Conservation (phyloP, 2,888 invertebrate species). For the Acrobasis suavella region DNA sequence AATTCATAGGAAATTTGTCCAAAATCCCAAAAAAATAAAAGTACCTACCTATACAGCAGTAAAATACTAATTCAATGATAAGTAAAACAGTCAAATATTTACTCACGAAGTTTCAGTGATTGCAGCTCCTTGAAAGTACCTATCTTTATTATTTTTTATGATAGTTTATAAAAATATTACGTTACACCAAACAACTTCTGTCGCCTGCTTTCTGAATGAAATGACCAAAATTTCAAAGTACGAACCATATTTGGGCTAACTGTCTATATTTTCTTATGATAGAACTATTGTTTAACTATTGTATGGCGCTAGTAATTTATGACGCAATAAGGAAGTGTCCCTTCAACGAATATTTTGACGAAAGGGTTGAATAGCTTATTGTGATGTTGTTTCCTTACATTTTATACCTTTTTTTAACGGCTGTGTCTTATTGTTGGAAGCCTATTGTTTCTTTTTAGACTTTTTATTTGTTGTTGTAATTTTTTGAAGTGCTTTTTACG, state of each 20-base stretch:
- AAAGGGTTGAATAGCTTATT: constrained; percentile 78
- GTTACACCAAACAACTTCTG: background rate
- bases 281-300: constrained; percentile 26
- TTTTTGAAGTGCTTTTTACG: constrained; percentile 62
- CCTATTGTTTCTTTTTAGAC: constrained; percentile 65
- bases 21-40: too few species aligned
- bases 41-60: too few species aligned
- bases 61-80: too few species aligned
- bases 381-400: constrained; percentile 59
- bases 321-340: constrained; percentile 79
- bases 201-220: background rate
- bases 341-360: constrained; percentile 72
- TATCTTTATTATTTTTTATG: too few species aligned
- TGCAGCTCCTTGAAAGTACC: too few species aligned
- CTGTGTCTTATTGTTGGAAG: constrained; percentile 60
- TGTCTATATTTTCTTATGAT: constrained; percentile 20
- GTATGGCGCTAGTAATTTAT: constrained; percentile 70
- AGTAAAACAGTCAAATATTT: too few species aligned
- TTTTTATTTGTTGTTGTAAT: constrained; percentile 70
- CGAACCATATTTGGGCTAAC: background rate
- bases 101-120: too few species aligned
- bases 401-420: constrained; percentile 62
- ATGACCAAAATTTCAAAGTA: constrained; percentile 3
- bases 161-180: too few species aligned
- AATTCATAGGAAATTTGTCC: too few species aligned